Percentiles rank a stretch among this genome's conserved stretches.
These are phyloP conservation scores for Merops nubicus DNA, from an alignment of 2,113 vertebrate genomes.

Conservation along the genomic window DNA sequence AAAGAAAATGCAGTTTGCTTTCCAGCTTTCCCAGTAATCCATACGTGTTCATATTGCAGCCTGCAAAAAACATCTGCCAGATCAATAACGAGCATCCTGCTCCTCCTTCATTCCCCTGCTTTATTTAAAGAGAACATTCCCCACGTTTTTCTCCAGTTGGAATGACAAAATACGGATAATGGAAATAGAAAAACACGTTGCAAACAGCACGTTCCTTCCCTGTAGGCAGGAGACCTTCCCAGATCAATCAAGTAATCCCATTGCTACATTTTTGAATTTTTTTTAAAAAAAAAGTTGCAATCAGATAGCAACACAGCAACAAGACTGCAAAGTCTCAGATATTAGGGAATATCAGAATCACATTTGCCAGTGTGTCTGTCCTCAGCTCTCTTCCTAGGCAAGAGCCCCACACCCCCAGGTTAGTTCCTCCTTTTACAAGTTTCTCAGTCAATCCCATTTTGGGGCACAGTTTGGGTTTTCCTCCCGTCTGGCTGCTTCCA, in stretches of 20 bases:
- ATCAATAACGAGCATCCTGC: slow-evolving; percentile 50
- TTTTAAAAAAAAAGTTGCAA: neutral
- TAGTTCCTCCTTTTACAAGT: neutral
- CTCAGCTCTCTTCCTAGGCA: neutral
- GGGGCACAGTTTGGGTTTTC: neutral
- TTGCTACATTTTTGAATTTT: neutral
- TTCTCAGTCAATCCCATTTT: neutral
- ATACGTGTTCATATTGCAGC: slow-evolving; percentile 48
- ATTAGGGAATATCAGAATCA: neutral
- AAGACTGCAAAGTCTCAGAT: neutral
- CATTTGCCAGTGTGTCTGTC: neutral
- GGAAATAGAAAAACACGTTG: neutral
- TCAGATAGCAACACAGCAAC: neutral
- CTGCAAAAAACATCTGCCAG: slow-evolving; percentile 21
- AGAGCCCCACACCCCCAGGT: fast-evolving
- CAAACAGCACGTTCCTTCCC: neutral
- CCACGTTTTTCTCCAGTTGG: neutral
- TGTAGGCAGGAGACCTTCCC: neutral
- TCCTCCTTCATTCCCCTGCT: neutral
- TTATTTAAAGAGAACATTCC: slow-evolving; percentile 25
- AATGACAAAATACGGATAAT: neutral
- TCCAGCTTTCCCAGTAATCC: slow-evolving; percentile 60
- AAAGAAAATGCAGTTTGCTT: slow-evolving; percentile 67
- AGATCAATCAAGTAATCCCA: neutral
- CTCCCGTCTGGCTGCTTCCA: neutral